A percentile compares a stretch with the other conserved stretches of the same genome.
Evolutionary conservation across 1,140 invertebrate species (phyloP).

Genomic region (Euura saliciscinereae): DNA sequence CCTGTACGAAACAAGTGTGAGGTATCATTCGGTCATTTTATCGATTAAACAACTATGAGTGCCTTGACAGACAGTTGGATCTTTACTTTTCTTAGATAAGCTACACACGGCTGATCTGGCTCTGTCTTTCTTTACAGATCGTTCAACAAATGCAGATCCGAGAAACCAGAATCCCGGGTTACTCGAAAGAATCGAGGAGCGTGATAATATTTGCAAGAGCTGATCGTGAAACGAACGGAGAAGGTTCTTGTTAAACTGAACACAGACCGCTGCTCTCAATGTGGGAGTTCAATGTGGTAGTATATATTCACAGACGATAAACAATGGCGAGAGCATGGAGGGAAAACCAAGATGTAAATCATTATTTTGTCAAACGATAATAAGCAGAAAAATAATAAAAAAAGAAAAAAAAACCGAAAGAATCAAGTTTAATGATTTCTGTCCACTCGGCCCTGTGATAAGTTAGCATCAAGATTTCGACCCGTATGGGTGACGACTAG

Average conservation of each 20-base stretch:
- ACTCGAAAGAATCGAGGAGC: too few species aligned
- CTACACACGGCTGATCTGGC: neutral
- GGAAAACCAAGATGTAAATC: too few species aligned
- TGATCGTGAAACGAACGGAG: too few species aligned
- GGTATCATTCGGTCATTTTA: conserved; percentile 1
- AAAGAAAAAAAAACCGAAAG: too few species aligned
- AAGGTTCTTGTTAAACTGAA: too few species aligned
- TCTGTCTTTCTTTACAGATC: neutral
- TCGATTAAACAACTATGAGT: neutral
- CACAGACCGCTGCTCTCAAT: neutral
- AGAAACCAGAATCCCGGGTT: neutral
- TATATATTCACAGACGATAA: neutral
- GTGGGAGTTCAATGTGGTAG: neutral
- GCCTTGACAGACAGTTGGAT: neutral
- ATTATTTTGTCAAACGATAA: too few species aligned
- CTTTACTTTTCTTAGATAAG: neutral
- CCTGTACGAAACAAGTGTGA: conserved; percentile 33
- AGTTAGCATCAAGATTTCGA: too few species aligned
- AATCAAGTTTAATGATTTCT: neutral
- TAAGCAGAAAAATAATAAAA: too few species aligned
- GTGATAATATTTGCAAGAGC: too few species aligned
- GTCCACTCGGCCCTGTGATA: too few species aligned
- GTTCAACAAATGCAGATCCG: neutral
- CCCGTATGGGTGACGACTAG: too few species aligned
- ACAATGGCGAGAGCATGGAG: neutral